Evolutionary conservation across 2,797 vertebrate species (phyloP), one percentile per base, ranked within the genome.

Genomic region (Cyprinella venusta): DNA sequence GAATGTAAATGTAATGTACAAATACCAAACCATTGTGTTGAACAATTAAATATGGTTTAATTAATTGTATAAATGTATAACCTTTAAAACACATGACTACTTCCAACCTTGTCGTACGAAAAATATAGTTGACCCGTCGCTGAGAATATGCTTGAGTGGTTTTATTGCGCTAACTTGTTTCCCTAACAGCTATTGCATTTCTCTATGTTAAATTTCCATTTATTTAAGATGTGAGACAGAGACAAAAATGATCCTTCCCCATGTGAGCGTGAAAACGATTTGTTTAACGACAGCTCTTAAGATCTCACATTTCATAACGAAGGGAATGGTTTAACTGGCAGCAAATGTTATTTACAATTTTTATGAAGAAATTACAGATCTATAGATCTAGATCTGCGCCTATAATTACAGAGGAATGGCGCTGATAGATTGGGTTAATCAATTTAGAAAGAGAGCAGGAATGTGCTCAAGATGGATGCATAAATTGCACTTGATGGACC

Each of bases 321-420:
- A 86, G 85, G 69, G 72, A 82, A 89, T 69, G 81, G 79, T 88
- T 93, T 92, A 92, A 92, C 84, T 83, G 91, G 88, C 89, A 90
- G 91, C 94, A 91, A 91, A 89, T 94, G 91, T 91, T 88, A 88
- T 88, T 85, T 89, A 91, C 50, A 0, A 80, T 83, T 50, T 89
- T 88, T 81, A 69, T 86, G 83, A 45, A 85, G 82, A 84, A 86
- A 88, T 87, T 84, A 24, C 72, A 83, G 77, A 90, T 87, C 82
- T 82, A 84, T 82, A 89, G 75, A 78, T 84, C 50, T 86, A 84
- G 38, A 61, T 48, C 13, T 75, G n/a, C 30, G 2, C 38, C 70
- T 65, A 24, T 75, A 90, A 91, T 87, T 74, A 84, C 78, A 83
- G 42, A 33, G 2, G 63, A 87, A 83, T 56, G 69, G 68, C 63